Evolutionary conservation across 2,797 vertebrate genomes (phyloP), one percentile per base, ranked within the genome.

Genomic region (Melopsittacus undulatus): DNA sequence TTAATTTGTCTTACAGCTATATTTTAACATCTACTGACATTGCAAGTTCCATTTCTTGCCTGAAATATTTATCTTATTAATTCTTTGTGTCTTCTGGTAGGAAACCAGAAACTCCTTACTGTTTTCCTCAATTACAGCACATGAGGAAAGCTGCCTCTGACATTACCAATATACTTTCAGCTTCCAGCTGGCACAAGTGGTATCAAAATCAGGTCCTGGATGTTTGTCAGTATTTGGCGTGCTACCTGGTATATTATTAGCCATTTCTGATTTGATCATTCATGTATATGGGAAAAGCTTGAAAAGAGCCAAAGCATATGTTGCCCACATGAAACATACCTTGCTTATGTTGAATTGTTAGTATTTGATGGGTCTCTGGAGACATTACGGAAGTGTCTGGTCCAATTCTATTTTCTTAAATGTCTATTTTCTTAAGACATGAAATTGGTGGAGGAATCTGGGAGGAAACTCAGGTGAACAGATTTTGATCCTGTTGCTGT

Each of bases 11-110:
- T 69, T 72, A 32, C 21, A 76, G 27, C 82, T 57, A 9, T 77
- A 81, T 64, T 59, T 83, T 42, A 78, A 83, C 32, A 67, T 24
- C 56, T 86, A 59, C 38, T 81, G 63, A 46, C 40, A 74, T 52
- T 23, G 61, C 49, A 85, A 82, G 36, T 40, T 30, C 22, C 11
- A 17, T 89, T 64, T 67, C 5, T 20, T 57, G 16, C 48, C 51
- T 86, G 64, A 90, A 96, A 69, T 62, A 93, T 49, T 87, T 66
- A 27, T 61, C 22, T 89, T 67, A 84, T 17, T 83, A 81, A 73
- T 84, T 87, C 57, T 75, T 0, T 42, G 43, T 81, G 24, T 67
- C 62, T 86, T 78, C 79, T 89, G 67, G 40, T 74, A 70, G 48
- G 72, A 70, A 61, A 22, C 36, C 42, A 87, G 54, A 86, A 87